Percentiles rank a stretch among this genome's conserved stretches.
These are phyloP conservation scores for Aphrophora alni DNA, from an alignment of 2,888 invertebrate species.

Conservation along the genomic window DNA sequence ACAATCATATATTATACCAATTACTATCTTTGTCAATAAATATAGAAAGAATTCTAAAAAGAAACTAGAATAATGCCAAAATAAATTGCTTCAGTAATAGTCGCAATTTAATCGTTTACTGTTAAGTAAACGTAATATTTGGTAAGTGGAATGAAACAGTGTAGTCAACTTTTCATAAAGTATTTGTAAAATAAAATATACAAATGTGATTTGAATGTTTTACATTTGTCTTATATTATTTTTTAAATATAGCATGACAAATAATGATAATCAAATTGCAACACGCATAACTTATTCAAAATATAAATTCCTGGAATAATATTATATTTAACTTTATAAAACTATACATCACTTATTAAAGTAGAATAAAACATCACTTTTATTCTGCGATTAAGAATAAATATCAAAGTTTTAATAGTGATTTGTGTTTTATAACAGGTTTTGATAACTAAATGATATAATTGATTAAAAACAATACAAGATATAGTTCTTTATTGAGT, in stretches of 20 bases:
- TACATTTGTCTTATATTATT: neutral
- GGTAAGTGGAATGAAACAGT: neutral
- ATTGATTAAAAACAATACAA: neutral
- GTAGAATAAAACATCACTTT: neutral
- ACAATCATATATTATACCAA: no score
- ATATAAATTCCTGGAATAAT: neutral
- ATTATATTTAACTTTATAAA: conserved; percentile 9
- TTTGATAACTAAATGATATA: neutral
- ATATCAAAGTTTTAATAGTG: neutral
- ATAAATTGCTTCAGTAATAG: no score
- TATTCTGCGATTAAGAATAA: neutral
- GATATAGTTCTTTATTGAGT: neutral
- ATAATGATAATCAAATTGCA: neutral
- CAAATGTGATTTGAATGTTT: neutral
- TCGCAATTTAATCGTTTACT: no score
- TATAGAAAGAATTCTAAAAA: no score
- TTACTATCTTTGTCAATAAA: no score
- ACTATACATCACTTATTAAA: neutral
- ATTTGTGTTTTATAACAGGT: neutral
- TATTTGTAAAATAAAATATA: neutral
- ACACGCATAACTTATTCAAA: neutral
- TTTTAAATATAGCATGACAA: neutral
- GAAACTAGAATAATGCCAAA: no score
- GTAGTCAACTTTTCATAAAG: neutral
- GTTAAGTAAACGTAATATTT: neutral